These are phyloP conservation scores for Caenorhabditis elegans DNA, from an alignment of 1,140 invertebrate species.

Conservation along the genomic window WBcel235 BX284602.5:497001-497500, in stretches of 20 bases:
- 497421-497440: slow-evolving; percentile 24
- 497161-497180: slow-evolving; percentile 39
- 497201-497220: slow-evolving; percentile 46
- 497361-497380: slow-evolving; percentile 46
- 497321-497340: not conserved
- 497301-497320: not conserved
- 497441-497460: slow-evolving; percentile 49
- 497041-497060: too few relatives aligned
- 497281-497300: not conserved
- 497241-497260: slow-evolving; percentile 48
- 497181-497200: slow-evolving; percentile 47
- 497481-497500: slow-evolving; percentile 47
- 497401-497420: slow-evolving; percentile 44
- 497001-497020: too few relatives aligned
- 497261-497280: slow-evolving; percentile 47
- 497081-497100: not conserved
- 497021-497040: too few relatives aligned
- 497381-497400: slow-evolving; percentile 48
- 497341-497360: not conserved
- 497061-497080: too few relatives aligned
- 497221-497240: slow-evolving; percentile 47
- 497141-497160: slow-evolving; percentile 48
- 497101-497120: slow-evolving; percentile 33
- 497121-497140: slow-evolving; percentile 48
- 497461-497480: slow-evolving; percentile 51